Evolutionary conservation across 2,113 vertebrate genomes (phyloP).

Genomic region (Pseudopipra pipra): DNA sequence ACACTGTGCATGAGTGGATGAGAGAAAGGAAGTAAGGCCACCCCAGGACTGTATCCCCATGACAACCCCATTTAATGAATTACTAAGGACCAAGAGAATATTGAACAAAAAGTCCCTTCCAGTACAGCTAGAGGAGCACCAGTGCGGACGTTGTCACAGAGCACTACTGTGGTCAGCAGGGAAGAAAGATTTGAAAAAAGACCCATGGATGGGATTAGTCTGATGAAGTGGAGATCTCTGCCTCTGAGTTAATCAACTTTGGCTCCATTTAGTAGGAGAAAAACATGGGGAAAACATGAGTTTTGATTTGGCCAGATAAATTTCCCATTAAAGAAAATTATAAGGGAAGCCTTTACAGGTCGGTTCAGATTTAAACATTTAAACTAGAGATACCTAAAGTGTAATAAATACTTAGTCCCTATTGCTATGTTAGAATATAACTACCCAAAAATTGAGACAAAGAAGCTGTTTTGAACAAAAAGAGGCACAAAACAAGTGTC

Average conservation of each 20-base stretch:
- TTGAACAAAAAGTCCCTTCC: neutral
- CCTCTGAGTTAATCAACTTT: neutral
- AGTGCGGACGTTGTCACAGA: neutral
- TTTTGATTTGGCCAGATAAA: neutral
- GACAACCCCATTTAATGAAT: neutral
- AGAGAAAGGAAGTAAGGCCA: neutral
- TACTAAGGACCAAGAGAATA: neutral
- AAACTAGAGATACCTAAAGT: neutral
- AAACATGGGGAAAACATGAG: neutral
- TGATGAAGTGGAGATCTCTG: neutral
- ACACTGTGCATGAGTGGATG: neutral
- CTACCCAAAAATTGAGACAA: neutral
- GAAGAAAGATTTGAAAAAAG: neutral
- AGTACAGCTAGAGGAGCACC: neutral
- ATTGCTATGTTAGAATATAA: neutral
- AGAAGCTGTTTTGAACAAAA: neutral
- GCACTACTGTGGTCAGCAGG: neutral
- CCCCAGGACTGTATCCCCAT: constrained; percentile 23
- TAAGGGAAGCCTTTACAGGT: neutral
- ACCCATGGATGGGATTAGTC: neutral
- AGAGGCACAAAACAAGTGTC: neutral
- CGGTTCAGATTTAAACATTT: neutral
- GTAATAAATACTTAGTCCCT: neutral
- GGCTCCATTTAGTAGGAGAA: neutral
- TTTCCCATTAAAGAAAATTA: neutral